Percentiles rank a stretch among this genome's conserved stretches.
Conservation (phyloP, 2,113 vertebrate species). For the Suncus etruscus region DNA sequence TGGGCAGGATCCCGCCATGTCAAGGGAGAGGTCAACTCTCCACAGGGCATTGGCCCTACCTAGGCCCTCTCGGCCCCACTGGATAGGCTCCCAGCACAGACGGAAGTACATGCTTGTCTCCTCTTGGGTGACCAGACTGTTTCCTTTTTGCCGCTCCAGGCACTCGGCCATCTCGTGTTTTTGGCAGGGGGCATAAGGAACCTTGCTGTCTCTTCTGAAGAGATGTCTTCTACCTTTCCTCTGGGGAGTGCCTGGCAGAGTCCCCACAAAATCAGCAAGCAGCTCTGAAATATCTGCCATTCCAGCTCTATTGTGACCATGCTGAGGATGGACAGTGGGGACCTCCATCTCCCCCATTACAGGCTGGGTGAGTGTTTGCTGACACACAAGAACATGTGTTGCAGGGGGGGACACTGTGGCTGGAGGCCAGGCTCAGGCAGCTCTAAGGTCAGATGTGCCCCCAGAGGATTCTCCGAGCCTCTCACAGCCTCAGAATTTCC, state of each 20-base stretch:
- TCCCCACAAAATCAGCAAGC: background rate
- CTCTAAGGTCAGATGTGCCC: background rate
- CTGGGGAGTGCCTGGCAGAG: background rate
- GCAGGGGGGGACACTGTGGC: no score
- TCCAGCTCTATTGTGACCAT: background rate
- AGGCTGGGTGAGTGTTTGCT: background rate
- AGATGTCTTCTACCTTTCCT: background rate
- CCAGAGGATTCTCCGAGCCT: no score
- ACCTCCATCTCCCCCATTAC: background rate
- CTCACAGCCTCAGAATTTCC: no score
- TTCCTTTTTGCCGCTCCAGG: background rate
- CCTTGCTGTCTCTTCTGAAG: background rate
- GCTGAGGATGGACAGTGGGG: no score
- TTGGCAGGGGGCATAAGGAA: no score
- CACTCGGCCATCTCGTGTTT: background rate
- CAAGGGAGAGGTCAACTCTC: background rate
- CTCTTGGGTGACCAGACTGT: background rate
- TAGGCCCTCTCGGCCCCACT: background rate
- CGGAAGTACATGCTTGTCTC: background rate
- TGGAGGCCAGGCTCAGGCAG: no score
- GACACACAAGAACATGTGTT: background rate
- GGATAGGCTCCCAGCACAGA: background rate
- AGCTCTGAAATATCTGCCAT: no score
- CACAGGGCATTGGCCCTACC: no score
- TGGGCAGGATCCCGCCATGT: background rate